Conservation (phyloP, 2,113 vertebrate genomes). For the Cnemophilus loriae region DNA sequence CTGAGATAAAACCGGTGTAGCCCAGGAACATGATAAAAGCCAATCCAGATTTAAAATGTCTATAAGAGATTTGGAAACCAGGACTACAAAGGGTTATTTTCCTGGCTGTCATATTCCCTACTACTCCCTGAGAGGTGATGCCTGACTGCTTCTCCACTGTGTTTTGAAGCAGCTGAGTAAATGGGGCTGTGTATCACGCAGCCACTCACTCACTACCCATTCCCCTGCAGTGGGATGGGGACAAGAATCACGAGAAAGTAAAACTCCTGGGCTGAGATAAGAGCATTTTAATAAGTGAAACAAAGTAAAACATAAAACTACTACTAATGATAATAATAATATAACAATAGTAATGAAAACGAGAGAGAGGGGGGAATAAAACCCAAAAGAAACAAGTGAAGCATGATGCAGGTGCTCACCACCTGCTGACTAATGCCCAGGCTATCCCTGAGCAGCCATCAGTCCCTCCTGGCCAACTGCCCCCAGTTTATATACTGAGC, state of each 20-base stretch:
- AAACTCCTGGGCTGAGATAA: not conserved
- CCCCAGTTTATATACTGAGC: not conserved
- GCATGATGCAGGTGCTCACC: not conserved
- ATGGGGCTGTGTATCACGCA: not conserved
- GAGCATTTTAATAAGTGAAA: not conserved
- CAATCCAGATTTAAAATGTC: not conserved
- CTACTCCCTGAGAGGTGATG: not conserved
- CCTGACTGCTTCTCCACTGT: not conserved
- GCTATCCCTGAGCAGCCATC: not conserved
- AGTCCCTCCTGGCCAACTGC: not conserved
- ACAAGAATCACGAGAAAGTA: not conserved
- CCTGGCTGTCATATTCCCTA: not conserved
- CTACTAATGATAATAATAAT: not conserved
- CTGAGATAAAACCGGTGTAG: not conserved
- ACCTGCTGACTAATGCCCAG: not conserved
- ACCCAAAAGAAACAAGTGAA: not conserved
- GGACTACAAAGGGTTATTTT: not conserved
- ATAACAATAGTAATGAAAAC: not conserved
- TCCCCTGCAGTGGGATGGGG: not conserved
- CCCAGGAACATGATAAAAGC: not conserved
- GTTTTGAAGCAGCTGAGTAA: not conserved
- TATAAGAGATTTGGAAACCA: not conserved
- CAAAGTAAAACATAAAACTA: not conserved
- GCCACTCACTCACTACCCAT: fast-evolving
- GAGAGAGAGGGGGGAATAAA: not conserved